Evolutionary conservation across 1,140 invertebrate species (phyloP).

Genomic region (Brachionus angularis): DNA sequence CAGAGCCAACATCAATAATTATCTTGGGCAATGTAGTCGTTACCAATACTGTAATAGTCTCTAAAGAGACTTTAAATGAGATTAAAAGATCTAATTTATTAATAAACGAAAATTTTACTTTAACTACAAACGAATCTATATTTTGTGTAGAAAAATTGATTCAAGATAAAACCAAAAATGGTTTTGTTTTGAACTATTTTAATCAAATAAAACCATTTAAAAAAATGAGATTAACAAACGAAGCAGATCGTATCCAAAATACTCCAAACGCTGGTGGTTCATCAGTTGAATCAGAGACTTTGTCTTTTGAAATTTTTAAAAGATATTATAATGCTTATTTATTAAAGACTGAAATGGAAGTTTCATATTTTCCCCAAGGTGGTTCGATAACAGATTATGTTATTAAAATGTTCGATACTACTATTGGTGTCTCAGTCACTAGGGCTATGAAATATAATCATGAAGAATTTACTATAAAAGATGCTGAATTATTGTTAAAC

Average conservation of each 20-base stretch:
- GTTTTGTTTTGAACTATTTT: conserved; percentile 45
- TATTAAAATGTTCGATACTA: conserved; percentile 47
- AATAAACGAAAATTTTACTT: conserved; percentile 34
- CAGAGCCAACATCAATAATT: no score
- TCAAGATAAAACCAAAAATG: not conserved
- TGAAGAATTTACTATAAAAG: conserved; percentile 48
- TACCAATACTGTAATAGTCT: no score
- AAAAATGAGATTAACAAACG: conserved; percentile 46
- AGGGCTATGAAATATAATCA: conserved; percentile 52
- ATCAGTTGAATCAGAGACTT: conserved; percentile 52
- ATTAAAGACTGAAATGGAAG: conserved; percentile 55
- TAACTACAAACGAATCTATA: conserved; percentile 2
- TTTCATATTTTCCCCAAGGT: conserved; percentile 52
- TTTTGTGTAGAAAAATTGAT: conserved; percentile 37
- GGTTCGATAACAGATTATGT: conserved; percentile 54
- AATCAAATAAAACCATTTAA: conserved; percentile 46
- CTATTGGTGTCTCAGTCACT: conserved; percentile 52
- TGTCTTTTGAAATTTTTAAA: conserved; percentile 54
- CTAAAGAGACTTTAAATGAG: no score
- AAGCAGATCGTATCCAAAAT: conserved; percentile 1
- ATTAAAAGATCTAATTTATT: conserved; percentile 37
- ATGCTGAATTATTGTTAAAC: conserved; percentile 49
- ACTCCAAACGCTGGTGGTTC: conserved; percentile 54
- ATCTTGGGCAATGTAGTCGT: no score
- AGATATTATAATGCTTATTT: conserved; percentile 50